Evolutionary conservation across 2,113 vertebrate species (phyloP), one percentile per base, ranked within the genome.

Genomic region (Perognathus longimembris): DNA sequence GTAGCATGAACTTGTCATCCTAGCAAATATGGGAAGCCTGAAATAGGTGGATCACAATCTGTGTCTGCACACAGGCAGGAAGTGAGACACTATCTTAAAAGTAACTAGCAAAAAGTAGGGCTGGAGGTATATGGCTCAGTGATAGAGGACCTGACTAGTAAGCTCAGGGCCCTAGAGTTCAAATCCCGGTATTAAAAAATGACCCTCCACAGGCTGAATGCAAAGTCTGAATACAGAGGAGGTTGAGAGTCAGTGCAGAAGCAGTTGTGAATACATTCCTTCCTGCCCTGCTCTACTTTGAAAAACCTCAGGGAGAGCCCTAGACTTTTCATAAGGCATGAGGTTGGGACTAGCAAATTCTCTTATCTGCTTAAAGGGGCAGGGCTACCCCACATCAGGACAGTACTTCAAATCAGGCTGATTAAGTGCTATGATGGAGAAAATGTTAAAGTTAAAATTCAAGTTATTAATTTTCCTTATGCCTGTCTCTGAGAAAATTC

Each of bases 381-480:
- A 70, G 20, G 36, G 21, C 73, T 91, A 12, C 15, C 26, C 38
- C 40, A 57, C 26, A 20, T 28, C 6, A 76, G 77, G 22, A 32
- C 17, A 26, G 71, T 28, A 42, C 76, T 91, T 91, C 36, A 79
- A 83, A 21, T 84, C 36, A 86, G 54, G 61, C 20, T 80, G 79
- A 80, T 12, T 79, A 69, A 45, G 69, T 54, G 7, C 69, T 66
- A 26, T 34, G 42, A 50, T 76, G 89, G 63, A 93, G 57, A 36
- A 92, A 85, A 38, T 79, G 21, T 20, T 54, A 54, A 54, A 54
- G 50, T 54, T 54, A 54, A 54, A 54, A 82, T 59, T 73, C 59
- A 77, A 26, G 71, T 67, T 71, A 54, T 75, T 70, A 8, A 34
- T 83, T 83, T 89, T 93, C 85, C 50, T 88, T 34, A 32, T 34